These are phyloP conservation scores for Lateolabrax maculatus DNA, from an alignment of 2,797 vertebrate genomes.

Conservation along the genomic window DNA sequence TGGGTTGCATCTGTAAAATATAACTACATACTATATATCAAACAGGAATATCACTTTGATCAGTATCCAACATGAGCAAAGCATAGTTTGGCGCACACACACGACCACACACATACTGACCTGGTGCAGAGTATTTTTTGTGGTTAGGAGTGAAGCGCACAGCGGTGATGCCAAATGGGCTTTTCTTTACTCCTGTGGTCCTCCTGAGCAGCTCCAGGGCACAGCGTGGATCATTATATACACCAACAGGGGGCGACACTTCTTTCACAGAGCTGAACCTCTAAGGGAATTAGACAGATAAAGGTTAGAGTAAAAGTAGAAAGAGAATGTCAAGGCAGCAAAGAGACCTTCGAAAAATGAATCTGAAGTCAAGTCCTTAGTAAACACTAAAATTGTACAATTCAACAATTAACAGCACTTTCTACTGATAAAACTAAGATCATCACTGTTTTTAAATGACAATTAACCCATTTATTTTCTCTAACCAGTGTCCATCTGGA, in stretches of 20 bases:
- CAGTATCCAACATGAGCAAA: neutral
- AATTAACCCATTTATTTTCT: constrained; percentile 19
- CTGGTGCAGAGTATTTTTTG: constrained; percentile 75
- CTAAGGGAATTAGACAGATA: constrained; percentile 64
- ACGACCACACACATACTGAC: constrained; percentile 63
- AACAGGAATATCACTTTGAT: constrained; percentile 23
- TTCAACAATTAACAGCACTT: constrained; percentile 7
- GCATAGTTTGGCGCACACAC: neutral
- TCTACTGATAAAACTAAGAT: constrained; percentile 32
- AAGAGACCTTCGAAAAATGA: neutral
- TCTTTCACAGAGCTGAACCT: constrained; percentile 85
- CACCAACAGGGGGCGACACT: constrained; percentile 85
- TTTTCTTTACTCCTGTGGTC: constrained; percentile 73
- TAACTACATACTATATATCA: neutral
- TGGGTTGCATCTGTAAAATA: constrained; percentile 2
- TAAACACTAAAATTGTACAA: neutral
- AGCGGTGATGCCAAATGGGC: constrained; percentile 84
- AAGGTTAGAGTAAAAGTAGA: neutral
- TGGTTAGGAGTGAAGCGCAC: constrained; percentile 74
- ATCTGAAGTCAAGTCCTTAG: neutral
- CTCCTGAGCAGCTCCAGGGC: constrained; percentile 83
- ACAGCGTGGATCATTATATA: constrained; percentile 82
- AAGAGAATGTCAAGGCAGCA: neutral
- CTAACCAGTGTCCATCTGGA: constrained; percentile 21
- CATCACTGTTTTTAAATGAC: constrained; percentile 3